Conservation (phyloP, 2,888 invertebrate species). For the Epistrophe grossulariae region DNA sequence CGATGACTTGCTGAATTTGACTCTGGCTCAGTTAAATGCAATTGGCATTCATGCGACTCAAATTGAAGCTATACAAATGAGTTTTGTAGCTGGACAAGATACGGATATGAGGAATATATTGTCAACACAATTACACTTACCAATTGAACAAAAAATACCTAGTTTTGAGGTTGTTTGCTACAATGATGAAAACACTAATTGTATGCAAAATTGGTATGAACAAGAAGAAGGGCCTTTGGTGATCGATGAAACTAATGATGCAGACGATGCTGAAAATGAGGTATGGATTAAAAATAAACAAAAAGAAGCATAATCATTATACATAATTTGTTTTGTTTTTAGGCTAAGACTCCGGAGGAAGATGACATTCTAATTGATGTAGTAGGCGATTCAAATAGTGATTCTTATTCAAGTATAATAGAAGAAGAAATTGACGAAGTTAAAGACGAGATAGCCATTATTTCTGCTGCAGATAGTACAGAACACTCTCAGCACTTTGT, state of each 20-base stretch:
- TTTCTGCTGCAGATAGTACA: too few species aligned
- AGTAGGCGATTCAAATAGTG: constrained; percentile 1
- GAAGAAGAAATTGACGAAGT: neutral
- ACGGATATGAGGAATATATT: constrained; percentile 61
- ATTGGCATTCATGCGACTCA: constrained; percentile 65
- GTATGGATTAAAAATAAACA: neutral
- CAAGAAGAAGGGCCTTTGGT: constrained; percentile 54
- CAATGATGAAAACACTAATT: neutral
- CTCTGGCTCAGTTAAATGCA: constrained; percentile 58
- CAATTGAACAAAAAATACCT: neutral
- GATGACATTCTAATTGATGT: constrained; percentile 39
- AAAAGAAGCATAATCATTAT: neutral
- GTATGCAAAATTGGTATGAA: constrained; percentile 55
- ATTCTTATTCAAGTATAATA: neutral
- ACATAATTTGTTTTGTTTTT: neutral
- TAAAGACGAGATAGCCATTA: neutral
- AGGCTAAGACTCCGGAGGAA: constrained; percentile 1
- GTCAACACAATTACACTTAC: neutral
- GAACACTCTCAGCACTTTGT: neutral
- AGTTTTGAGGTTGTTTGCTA: constrained; percentile 32
- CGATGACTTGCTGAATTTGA: constrained; percentile 55
- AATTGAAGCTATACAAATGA: constrained; percentile 67
- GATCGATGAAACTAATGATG: constrained; percentile 54
- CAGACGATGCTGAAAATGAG: neutral
- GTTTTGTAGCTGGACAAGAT: constrained; percentile 44